Evolutionary conservation across 2,797 vertebrate genomes (phyloP).

Genomic region (Acipenser transmontanus): DNA sequence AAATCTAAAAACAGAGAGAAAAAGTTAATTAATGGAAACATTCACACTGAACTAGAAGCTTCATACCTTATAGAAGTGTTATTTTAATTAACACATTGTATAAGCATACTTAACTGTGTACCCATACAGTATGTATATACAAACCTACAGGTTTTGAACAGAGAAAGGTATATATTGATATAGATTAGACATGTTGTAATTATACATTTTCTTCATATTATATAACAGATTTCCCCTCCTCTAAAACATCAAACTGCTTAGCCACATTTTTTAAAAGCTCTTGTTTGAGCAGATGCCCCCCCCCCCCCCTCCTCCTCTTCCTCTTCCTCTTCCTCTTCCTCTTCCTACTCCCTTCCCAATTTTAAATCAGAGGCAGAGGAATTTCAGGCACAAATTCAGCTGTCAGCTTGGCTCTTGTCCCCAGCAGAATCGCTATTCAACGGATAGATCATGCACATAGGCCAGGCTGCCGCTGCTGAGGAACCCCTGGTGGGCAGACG

Average conservation of each 20-base stretch:
- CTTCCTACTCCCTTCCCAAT: slow-evolving; percentile 36
- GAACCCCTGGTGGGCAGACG: slow-evolving; percentile 19
- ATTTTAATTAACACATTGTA: too few relatives aligned
- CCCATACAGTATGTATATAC: too few relatives aligned
- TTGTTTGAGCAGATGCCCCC: slow-evolving; percentile 41
- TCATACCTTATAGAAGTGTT: too few relatives aligned
- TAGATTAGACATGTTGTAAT: too few relatives aligned
- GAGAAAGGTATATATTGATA: too few relatives aligned
- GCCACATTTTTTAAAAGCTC: slow-evolving; percentile 45
- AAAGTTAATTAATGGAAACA: too few relatives aligned
- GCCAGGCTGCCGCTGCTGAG: slow-evolving; percentile 9
- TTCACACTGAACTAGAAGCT: too few relatives aligned
- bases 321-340: too few relatives aligned
- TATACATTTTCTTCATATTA: too few relatives aligned
- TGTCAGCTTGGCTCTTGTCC: slow-evolving; percentile 60
- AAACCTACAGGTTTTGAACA: too few relatives aligned
- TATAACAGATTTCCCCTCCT: slow-evolving; percentile 37
- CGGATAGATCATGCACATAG: slow-evolving; percentile 29
- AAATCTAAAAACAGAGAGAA: too few relatives aligned
- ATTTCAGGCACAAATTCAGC: slow-evolving; percentile 64
- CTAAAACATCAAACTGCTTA: slow-evolving; percentile 51
- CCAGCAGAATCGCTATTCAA: slow-evolving; percentile 33
- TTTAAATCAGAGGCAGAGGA: slow-evolving; percentile 58
- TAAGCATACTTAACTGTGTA: too few relatives aligned
- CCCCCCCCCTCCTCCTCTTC: slow-evolving; percentile 2